These are phyloP conservation scores for Alviniconcha marisindica DNA, from an alignment of 1,140 invertebrate genomes.

Conservation along the genomic window DNA sequence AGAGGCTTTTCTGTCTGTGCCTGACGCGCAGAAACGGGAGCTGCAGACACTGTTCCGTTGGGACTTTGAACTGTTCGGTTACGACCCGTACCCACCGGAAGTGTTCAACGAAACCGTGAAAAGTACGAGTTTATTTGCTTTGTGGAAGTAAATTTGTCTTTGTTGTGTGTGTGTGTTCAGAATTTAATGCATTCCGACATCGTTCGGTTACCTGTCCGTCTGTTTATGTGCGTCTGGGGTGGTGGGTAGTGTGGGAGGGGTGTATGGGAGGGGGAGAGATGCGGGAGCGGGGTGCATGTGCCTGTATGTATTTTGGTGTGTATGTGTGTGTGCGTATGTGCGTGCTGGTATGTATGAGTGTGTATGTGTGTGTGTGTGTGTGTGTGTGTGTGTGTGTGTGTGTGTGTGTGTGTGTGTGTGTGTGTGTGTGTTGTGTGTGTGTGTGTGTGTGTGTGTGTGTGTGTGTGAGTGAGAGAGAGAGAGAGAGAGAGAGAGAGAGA, in stretches of 20 bases:
- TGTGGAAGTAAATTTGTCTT: too few species aligned
- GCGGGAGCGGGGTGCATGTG: too few species aligned
- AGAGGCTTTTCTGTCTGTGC: constrained; percentile 42
- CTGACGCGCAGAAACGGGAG: constrained; percentile 31
- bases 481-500: background rate
- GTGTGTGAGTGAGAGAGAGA: background rate
- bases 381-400: background rate
- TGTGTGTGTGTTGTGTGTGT: background rate
- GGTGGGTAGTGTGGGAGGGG: too few species aligned
- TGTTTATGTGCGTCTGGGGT: too few species aligned
- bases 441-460: background rate
- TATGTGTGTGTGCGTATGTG: too few species aligned
- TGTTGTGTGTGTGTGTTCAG: too few species aligned
- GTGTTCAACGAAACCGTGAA: background rate
- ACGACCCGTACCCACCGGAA: constrained; percentile 42
- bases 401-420: background rate
- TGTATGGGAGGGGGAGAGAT: too few species aligned
- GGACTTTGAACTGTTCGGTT: constrained; percentile 54
- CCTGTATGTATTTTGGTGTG: too few species aligned
- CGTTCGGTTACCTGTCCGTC: too few species aligned
- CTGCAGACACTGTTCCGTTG: constrained; percentile 36
- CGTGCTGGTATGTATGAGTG: background rate
- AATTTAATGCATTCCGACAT: too few species aligned
- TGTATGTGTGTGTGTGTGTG: background rate
- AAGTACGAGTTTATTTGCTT: too few species aligned